Evolutionary conservation across 2,113 vertebrate genomes (phyloP).

Genomic region (Siniperca knerii): DNA sequence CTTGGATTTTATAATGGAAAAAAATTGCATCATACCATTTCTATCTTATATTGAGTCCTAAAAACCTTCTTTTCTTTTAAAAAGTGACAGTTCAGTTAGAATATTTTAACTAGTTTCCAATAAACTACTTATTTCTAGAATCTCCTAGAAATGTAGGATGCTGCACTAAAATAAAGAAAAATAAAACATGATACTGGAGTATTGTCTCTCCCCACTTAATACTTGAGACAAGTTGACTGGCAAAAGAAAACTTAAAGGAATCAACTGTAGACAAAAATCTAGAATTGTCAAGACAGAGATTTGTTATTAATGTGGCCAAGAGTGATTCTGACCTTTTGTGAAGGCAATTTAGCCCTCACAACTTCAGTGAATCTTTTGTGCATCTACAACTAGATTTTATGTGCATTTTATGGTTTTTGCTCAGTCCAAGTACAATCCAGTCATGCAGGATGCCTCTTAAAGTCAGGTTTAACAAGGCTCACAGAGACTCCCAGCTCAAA

Average conservation of each 20-base stretch:
- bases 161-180: not conserved
- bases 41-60: not conserved
- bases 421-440: conserved; percentile 3
- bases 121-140: no score
- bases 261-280: not conserved
- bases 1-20: not conserved
- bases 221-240: not conserved
- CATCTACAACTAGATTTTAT: conserved; percentile 10
- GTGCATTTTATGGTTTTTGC: not conserved
- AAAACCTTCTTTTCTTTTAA: not conserved
- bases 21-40: not conserved
- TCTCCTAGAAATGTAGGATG: not conserved
- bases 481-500: conserved; percentile 31
- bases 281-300: not conserved
- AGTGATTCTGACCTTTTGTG: conserved; percentile 8
- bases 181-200: not conserved
- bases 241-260: not conserved
- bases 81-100: not conserved
- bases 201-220: not conserved
- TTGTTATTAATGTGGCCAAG: not conserved
- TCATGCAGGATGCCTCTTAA: conserved; percentile 42
- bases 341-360: not conserved
- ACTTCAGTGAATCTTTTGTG: not conserved
- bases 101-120: not conserved
- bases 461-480: conserved; percentile 53